These are phyloP conservation scores for Teleogryllus oceanicus DNA, from an alignment of 2,888 invertebrate species.

Conservation along the genomic window DNA sequence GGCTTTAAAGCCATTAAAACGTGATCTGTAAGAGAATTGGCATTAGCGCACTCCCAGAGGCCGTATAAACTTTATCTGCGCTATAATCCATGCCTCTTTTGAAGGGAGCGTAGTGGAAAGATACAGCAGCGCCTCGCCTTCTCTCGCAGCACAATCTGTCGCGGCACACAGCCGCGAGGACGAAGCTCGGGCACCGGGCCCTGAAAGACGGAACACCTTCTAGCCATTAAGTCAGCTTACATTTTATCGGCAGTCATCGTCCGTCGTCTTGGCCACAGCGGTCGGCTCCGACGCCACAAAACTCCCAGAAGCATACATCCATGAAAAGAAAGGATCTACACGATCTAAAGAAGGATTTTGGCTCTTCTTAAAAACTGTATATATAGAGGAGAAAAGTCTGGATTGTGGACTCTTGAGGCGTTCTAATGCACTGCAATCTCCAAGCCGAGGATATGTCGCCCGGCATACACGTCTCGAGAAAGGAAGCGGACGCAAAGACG, in stretches of 20 bases:
- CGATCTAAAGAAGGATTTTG: constrained; percentile 28
- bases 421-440: constrained; percentile 12
- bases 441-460: constrained; percentile 12
- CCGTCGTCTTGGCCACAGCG: background rate
- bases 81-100: too few relatives aligned
- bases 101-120: too few relatives aligned
- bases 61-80: too few relatives aligned
- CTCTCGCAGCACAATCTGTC: too few relatives aligned
- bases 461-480: background rate
- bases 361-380: constrained; percentile 18
- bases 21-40: too few relatives aligned
- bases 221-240: constrained; percentile 18
- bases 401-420: constrained; percentile 25
- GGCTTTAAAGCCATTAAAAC: too few relatives aligned
- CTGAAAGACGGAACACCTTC: constrained; percentile 9
- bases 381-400: constrained; percentile 20
- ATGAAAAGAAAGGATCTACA: constrained; percentile 26
- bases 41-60: too few relatives aligned
- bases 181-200: background rate
- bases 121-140: too few relatives aligned
- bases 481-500: constrained; percentile 3
- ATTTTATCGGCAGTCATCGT: constrained; percentile 9
- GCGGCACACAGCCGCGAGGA: too few relatives aligned
- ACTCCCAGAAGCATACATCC: constrained; percentile 26
- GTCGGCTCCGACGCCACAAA: background rate